These are phyloP conservation scores for Cephus pulcher DNA, from an alignment of 2,888 invertebrate genomes.

Conservation along the genomic window DNA sequence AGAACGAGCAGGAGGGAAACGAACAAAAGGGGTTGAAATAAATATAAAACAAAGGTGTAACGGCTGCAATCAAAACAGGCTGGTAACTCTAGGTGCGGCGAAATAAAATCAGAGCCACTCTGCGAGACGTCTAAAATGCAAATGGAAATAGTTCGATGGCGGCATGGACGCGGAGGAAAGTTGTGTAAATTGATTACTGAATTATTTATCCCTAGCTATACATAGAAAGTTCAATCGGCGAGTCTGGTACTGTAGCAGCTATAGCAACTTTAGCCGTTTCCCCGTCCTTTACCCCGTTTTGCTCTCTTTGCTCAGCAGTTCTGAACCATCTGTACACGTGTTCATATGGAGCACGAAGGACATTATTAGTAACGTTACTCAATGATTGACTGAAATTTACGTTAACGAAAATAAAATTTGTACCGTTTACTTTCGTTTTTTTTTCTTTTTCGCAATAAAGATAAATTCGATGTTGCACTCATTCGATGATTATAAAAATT, in stretches of 20 bases:
- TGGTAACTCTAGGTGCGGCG: conserved; percentile 20
- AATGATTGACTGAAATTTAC: background rate
- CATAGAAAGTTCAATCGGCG: background rate
- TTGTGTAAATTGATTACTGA: conserved; percentile 57
- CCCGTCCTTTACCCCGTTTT: background rate
- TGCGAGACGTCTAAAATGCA: conserved; percentile 40
- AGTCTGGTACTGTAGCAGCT: background rate
- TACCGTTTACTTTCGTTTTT: background rate
- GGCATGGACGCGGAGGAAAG: conserved; percentile 33
- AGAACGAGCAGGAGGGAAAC: conserved; percentile 10
- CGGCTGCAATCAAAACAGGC: background rate
- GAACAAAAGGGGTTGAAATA: conserved; percentile 1
- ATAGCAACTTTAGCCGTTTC: background rate
- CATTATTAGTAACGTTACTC: background rate
- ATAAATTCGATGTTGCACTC: background rate
- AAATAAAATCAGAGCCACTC: conserved; percentile 50
- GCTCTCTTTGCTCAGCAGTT: background rate
- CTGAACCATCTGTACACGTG: background rate
- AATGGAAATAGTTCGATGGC: conserved; percentile 42
- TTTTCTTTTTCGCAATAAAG: background rate
- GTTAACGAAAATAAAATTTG: background rate
- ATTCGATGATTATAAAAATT: background rate
- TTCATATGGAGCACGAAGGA: background rate
- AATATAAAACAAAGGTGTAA: conserved; percentile 1
- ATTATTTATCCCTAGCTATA: conserved; percentile 47